These are phyloP conservation scores for Scarus forsteni DNA, from an alignment of 2,797 vertebrate species.

Conservation along the genomic window DNA sequence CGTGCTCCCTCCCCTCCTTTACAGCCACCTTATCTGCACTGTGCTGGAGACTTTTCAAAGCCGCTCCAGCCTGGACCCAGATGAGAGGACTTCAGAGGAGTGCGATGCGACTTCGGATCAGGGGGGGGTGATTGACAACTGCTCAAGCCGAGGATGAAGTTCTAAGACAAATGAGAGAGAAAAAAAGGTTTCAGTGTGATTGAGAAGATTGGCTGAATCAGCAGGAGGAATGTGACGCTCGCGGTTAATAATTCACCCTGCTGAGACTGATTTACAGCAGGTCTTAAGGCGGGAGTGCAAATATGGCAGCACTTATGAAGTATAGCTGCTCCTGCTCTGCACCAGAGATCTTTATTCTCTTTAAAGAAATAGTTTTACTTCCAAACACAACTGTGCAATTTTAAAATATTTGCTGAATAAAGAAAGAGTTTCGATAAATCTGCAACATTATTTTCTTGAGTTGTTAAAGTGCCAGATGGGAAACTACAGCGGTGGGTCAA, in stretches of 20 bases:
- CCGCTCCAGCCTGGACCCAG: neutral
- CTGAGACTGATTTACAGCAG: conserved; percentile 60
- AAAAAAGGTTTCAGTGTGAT: neutral
- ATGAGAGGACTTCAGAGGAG: neutral
- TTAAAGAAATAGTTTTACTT: neutral
- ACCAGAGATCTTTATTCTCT: neutral
- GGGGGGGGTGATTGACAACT: conserved; percentile 21
- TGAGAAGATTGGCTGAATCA: conserved; percentile 45
- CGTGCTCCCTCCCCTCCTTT: neutral
- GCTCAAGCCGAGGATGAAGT: conserved; percentile 14
- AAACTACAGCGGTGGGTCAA: no score
- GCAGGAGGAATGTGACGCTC: conserved; percentile 37
- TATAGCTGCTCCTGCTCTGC: conserved; percentile 15
- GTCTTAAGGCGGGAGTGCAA: conserved; percentile 41
- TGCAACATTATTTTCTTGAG: no score
- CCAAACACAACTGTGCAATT: neutral
- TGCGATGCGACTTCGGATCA: neutral
- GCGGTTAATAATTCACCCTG: conserved; percentile 67
- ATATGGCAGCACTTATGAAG: conserved; percentile 26
- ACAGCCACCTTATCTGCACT: conserved; percentile 49
- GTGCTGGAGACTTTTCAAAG: neutral
- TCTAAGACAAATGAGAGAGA: neutral
- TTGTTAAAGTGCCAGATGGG: no score
- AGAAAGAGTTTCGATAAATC: neutral
- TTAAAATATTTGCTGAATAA: neutral